A percentile compares a stretch with the other conserved stretches of the same genome.
Evolutionary conservation across 2,888 invertebrate species (phyloP).

Genomic region (Diarsia mendica): DNA sequence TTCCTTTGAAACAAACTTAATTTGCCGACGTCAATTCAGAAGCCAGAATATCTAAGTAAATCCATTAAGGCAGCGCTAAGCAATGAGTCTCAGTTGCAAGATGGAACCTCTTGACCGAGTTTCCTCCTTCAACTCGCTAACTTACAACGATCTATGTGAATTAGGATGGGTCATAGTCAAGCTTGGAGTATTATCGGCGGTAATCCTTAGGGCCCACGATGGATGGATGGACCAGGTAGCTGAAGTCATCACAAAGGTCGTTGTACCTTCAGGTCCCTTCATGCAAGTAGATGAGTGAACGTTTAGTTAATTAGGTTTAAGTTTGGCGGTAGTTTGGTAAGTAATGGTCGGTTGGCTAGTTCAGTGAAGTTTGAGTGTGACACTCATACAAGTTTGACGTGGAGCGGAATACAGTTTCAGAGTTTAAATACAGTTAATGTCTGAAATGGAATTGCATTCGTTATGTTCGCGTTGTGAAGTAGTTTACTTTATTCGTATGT

Average conservation of each 20-base stretch:
- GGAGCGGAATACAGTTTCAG: slow-evolving; percentile 15
- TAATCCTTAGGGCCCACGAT: slow-evolving; percentile 39
- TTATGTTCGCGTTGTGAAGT: neutral
- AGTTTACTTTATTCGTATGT: slow-evolving; percentile 1
- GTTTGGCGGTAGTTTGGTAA: slow-evolving; percentile 41
- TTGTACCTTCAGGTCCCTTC: slow-evolving; percentile 29
- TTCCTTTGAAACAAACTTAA: slow-evolving; percentile 32
- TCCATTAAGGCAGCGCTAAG: slow-evolving; percentile 60
- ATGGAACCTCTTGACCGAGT: slow-evolving; percentile 68
- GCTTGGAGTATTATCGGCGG: slow-evolving; percentile 47
- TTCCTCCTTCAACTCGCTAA: slow-evolving; percentile 64
- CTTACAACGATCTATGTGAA: slow-evolving; percentile 61
- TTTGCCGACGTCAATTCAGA: slow-evolving; percentile 38
- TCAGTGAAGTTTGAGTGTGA: slow-evolving; percentile 39
- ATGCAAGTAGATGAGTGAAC: slow-evolving; percentile 42
- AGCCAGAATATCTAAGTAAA: slow-evolving; percentile 53
- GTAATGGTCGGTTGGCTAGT: slow-evolving; percentile 35
- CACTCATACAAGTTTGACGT: slow-evolving; percentile 35
- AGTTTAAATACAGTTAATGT: slow-evolving; percentile 49
- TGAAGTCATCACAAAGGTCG: slow-evolving; percentile 46
- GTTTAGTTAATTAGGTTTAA: slow-evolving; percentile 58
- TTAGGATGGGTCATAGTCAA: slow-evolving; percentile 58
- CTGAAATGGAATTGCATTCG: slow-evolving; percentile 34
- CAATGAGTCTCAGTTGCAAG: slow-evolving; percentile 61
- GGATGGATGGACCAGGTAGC: slow-evolving; percentile 37